Evolutionary conservation across 2,888 invertebrate species (phyloP).

Genomic region (Phragmatobia fuliginosa): DNA sequence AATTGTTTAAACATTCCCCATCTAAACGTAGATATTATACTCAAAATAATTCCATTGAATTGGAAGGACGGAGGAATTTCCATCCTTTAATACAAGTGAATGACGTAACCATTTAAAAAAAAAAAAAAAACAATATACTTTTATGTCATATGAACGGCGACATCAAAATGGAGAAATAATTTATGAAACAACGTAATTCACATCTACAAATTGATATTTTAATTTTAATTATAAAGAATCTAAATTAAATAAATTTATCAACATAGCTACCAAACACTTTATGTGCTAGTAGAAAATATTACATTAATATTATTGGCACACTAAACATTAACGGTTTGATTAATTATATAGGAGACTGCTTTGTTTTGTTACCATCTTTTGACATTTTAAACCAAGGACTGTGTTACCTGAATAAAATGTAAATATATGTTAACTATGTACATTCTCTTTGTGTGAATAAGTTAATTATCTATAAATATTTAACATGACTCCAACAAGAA

Average conservation of each 20-base stretch:
- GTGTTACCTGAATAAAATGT: too few relatives aligned
- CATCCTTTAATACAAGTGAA: too few relatives aligned
- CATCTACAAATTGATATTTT: background rate
- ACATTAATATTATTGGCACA: too few relatives aligned
- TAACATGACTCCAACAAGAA: too few relatives aligned
- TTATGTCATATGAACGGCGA: background rate
- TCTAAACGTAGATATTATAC: background rate
- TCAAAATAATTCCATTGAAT: background rate
- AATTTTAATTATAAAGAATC: background rate
- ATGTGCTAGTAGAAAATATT: background rate
- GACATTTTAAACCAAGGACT: too few relatives aligned
- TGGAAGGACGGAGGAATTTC: background rate
- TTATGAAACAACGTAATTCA: background rate
- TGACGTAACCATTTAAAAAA: too few relatives aligned
- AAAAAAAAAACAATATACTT: background rate
- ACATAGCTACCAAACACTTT: background rate
- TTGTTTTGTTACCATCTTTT: too few relatives aligned
- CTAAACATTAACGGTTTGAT: too few relatives aligned
- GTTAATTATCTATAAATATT: too few relatives aligned
- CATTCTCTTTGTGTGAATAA: too few relatives aligned
- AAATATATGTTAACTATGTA: too few relatives aligned
- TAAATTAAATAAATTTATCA: background rate
- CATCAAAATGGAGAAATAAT: background rate
- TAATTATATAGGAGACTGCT: too few relatives aligned
- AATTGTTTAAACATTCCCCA: background rate